A percentile compares a stretch with the other conserved stretches of the same genome.
These are phyloP conservation scores for Dermatemys mawii DNA, from an alignment of 2,113 vertebrate genomes.

Conservation along the genomic window DNA sequence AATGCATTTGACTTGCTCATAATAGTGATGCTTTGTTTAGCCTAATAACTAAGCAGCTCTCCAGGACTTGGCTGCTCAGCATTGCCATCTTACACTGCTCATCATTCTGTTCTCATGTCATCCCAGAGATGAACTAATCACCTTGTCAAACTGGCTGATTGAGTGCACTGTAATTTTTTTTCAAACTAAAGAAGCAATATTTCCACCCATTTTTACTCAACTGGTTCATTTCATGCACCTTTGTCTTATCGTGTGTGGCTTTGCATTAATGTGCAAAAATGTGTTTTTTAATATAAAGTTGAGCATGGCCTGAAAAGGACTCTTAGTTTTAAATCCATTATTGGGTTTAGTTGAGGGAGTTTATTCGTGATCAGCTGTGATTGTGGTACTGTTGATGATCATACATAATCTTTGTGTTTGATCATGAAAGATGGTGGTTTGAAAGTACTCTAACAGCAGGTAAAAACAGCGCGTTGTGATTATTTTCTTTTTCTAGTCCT, in stretches of 20 bases:
- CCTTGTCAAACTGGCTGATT: conserved; percentile 41
- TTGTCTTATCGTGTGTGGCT: neutral
- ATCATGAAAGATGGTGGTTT: neutral
- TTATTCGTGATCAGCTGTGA: rapidly evolving
- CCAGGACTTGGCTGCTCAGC: conserved; percentile 59
- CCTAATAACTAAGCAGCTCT: conserved; percentile 68
- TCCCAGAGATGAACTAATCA: conserved; percentile 38
- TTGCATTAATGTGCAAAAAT: neutral
- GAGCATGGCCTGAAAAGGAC: neutral
- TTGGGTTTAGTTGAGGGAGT: neutral
- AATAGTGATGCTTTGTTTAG: conserved; percentile 64
- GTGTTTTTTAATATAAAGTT: neutral
- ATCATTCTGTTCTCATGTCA: conserved; percentile 57
- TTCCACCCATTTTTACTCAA: neutral
- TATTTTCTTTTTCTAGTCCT: neutral
- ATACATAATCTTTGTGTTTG: neutral
- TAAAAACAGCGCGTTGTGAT: neutral
- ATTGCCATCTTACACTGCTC: conserved; percentile 52
- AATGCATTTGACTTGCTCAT: conserved; percentile 55
- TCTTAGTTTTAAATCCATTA: neutral
- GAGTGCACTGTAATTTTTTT: neutral
- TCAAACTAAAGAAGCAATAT: neutral
- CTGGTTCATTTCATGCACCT: neutral
- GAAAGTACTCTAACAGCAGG: neutral
- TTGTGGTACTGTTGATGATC: neutral